phyloP scores from a whole-genome alignment of 2,797 vertebrate genomes.

The Rhinophrynus dorsalis region DNA sequence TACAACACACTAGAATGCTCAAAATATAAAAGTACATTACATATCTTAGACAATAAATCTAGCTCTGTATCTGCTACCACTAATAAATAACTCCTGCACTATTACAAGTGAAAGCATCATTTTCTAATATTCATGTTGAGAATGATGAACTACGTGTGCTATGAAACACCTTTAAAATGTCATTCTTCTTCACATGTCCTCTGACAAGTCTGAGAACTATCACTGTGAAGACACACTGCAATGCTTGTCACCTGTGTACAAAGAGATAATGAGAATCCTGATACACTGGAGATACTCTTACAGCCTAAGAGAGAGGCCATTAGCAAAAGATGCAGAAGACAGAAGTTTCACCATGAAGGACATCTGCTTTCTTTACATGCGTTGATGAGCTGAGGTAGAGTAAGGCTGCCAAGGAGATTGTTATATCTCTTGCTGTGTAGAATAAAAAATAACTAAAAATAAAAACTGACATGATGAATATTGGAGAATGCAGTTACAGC shows the following conservation, averaged over 20 bases:
- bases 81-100: no score
- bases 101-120: constrained; percentile 6
- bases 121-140: background rate
- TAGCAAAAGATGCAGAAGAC: constrained; percentile 4
- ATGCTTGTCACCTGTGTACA: constrained; percentile 35
- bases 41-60: no score
- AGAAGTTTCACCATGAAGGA: constrained; percentile 14
- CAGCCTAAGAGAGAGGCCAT: constrained; percentile 11
- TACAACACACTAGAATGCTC: no score
- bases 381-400: constrained; percentile 15
- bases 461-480: background rate
- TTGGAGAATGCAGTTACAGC: background rate
- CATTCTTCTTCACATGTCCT: constrained; percentile 11
- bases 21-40: no score
- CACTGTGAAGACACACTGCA: constrained; percentile 11
- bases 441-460: background rate
- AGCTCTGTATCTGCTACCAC: no score
- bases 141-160: background rate
- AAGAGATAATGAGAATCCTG: constrained; percentile 44
- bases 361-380: background rate
- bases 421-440: background rate
- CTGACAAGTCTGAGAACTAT: constrained; percentile 28
- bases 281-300: constrained; percentile 10
- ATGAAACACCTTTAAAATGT: constrained; percentile 23
- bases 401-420: background rate